phyloP scores from a whole-genome alignment of 2,797 vertebrate species.

The Xenentodon cancila region DNA sequence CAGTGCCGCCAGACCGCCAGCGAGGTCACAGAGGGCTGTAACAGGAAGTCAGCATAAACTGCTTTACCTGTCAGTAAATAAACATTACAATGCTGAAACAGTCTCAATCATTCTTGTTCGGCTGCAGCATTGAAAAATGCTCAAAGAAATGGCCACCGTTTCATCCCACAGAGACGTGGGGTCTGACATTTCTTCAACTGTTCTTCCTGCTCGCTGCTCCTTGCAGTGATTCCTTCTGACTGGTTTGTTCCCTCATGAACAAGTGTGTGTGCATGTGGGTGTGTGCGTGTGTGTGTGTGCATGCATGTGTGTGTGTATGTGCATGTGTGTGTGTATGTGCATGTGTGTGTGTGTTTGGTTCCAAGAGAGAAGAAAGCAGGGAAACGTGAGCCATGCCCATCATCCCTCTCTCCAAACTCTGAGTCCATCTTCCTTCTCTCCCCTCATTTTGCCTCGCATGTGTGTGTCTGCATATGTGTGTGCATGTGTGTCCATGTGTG shows the following conservation, averaged over 20 bases:
- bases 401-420: conserved; percentile 41
- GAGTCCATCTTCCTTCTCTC: conserved; percentile 31
- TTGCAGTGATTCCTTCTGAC: conserved; percentile 45
- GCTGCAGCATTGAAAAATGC: background rate
- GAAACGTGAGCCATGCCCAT: conserved; percentile 58
- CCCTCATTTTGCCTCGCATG: conserved; percentile 22
- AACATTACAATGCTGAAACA: conserved; percentile 38
- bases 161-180: conserved; percentile 14
- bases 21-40: background rate
- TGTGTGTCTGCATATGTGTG: too few relatives aligned
- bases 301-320: too few relatives aligned
- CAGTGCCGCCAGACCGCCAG: too few relatives aligned
- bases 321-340: too few relatives aligned
- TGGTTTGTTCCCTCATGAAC: conserved; percentile 25
- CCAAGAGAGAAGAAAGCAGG: conserved; percentile 29
- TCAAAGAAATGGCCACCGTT: conserved; percentile 11
- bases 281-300: too few relatives aligned
- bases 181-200: conserved; percentile 42
- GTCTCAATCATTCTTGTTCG: conserved; percentile 45
- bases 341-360: too few relatives aligned
- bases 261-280: conserved; percentile 3
- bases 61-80: conserved; percentile 30
- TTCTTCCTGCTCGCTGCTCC: conserved; percentile 32
- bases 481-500: conserved; percentile 15
- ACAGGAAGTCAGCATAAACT: background rate